Conservation (phyloP, 2,888 invertebrate genomes). For the Erynnis tages region DNA sequence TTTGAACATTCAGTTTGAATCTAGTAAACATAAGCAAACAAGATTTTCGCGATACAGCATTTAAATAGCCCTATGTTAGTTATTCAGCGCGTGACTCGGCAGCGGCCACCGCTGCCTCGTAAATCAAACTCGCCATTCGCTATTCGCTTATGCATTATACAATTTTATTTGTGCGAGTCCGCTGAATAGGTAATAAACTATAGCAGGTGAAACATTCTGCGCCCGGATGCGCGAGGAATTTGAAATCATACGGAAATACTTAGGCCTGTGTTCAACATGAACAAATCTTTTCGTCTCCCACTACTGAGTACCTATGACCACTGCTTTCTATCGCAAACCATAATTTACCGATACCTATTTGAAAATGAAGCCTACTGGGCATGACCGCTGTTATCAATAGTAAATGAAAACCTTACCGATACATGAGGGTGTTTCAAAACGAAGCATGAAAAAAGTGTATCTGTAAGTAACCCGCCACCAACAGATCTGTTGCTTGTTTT, state of each 20-base stretch:
- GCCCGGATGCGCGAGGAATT: conserved; percentile 70
- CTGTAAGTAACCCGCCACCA: no score
- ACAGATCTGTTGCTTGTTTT: no score
- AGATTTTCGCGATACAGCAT: conserved; percentile 41
- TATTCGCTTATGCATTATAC: conserved; percentile 82
- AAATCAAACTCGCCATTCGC: conserved; percentile 81
- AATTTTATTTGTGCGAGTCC: conserved; percentile 81
- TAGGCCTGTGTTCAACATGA: conserved; percentile 29
- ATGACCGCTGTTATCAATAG: no score
- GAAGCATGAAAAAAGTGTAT: no score
- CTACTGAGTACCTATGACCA: no score
- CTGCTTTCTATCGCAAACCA: no score
- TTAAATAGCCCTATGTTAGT: conserved; percentile 74
- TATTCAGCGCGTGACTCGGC: conserved; percentile 71
- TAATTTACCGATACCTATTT: no score
- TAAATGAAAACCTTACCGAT: no score
- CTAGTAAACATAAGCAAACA: conserved; percentile 10
- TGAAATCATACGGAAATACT: conserved; percentile 66
- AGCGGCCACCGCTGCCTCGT: conserved; percentile 62
- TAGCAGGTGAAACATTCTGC: conserved; percentile 75
- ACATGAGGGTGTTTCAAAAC: no score
- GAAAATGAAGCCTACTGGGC: no score
- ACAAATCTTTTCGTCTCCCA: no score
- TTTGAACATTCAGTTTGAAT: no score
- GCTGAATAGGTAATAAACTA: conserved; percentile 81